Evolutionary conservation across 2,888 invertebrate genomes (phyloP).

Genomic region (Oasisia sp.): DNA sequence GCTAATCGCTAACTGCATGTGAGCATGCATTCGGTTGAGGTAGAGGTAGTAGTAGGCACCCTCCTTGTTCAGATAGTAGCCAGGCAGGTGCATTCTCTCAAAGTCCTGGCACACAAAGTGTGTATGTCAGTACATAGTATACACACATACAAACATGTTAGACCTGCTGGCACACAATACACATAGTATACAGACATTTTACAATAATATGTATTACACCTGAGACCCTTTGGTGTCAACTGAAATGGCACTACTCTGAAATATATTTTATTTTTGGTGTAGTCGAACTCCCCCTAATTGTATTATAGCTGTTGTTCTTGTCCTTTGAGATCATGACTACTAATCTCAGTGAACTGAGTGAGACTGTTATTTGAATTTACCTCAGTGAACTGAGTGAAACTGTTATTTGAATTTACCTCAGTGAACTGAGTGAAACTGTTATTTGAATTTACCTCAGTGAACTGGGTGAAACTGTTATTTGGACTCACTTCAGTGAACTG

Average conservation of each 20-base stretch:
- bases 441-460: constrained; percentile 64
- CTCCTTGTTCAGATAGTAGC: constrained; percentile 72
- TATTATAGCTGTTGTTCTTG: background rate
- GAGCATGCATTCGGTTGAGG: constrained; percentile 44
- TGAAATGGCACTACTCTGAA: background rate
- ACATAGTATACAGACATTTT: background rate
- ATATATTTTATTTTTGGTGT: background rate
- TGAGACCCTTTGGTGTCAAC: background rate
- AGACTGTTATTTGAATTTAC: constrained; percentile 64
- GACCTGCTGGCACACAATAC: background rate
- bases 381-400: constrained; percentile 65
- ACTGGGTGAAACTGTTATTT: constrained; percentile 64
- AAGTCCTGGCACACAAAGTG: constrained; percentile 68
- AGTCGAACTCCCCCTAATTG: background rate
- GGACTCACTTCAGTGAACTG: constrained; percentile 66
- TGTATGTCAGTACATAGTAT: constrained; percentile 8
- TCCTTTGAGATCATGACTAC: background rate
- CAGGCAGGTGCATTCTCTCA: constrained; percentile 70
- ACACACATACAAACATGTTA: background rate
- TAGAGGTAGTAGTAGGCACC: constrained; percentile 74
- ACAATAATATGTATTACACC: background rate
- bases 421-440: constrained; percentile 65
- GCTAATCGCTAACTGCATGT: constrained; percentile 48
- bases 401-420: constrained; percentile 64
- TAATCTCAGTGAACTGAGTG: constrained; percentile 64